Evolutionary conservation across 2,797 vertebrate species (phyloP).

Genomic region (Emys orbicularis): DNA sequence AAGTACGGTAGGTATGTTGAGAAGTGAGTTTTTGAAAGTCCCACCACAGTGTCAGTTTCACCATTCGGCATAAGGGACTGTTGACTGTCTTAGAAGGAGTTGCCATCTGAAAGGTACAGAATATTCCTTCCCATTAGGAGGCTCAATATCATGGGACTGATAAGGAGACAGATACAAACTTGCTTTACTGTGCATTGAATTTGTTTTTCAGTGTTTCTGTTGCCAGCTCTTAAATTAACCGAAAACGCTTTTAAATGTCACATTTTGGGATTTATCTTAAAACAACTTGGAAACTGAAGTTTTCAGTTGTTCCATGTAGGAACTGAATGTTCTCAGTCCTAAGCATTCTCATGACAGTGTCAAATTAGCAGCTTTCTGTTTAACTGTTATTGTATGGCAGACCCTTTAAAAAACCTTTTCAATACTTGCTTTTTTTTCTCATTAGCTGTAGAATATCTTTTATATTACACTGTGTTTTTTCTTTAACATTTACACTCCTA

Average conservation of each 20-base stretch:
- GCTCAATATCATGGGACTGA: background rate
- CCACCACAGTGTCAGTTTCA: fast-evolving
- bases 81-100: background rate
- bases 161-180: background rate
- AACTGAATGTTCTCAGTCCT: background rate
- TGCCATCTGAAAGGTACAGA: background rate
- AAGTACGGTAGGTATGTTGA: background rate
- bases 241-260: background rate
- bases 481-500: background rate
- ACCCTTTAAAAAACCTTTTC: background rate
- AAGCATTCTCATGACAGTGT: background rate
- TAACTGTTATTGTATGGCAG: background rate
- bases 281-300: background rate
- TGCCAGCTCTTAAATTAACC: background rate
- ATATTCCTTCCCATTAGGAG: background rate
- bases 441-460: background rate
- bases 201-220: background rate
- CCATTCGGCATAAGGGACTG: background rate
- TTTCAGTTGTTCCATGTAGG: background rate
- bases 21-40: background rate
- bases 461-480: background rate
- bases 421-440: background rate
- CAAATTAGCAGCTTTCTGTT: background rate
- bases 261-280: background rate
- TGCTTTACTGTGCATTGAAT: background rate